These are phyloP conservation scores for Palythoa heliodiscus DNA, from an alignment of 92 coral and sea anemone species.

Conservation along the genomic window DNA sequence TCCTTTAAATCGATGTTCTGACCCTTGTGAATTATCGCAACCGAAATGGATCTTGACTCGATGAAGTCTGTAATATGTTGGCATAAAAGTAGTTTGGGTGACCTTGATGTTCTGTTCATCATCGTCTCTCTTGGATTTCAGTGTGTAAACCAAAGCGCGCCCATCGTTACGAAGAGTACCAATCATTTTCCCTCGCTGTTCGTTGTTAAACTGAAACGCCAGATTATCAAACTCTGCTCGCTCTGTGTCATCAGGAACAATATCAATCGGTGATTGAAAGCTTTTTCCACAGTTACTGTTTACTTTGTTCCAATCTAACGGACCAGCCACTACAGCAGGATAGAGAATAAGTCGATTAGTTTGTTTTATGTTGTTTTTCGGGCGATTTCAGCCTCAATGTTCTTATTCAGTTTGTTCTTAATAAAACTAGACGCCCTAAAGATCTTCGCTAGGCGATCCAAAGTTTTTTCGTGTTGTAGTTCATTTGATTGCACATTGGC, in stretches of 20 bases:
- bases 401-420: too few relatives aligned
- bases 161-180: slow-evolving; percentile 35
- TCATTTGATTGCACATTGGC: too few relatives aligned
- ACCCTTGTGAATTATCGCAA: slow-evolving; percentile 18
- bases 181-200: slow-evolving; percentile 1
- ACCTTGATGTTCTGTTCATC: slow-evolving; percentile 30
- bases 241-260: slow-evolving; percentile 18
- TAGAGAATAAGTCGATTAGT: too few relatives aligned
- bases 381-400: too few relatives aligned
- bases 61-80: slow-evolving; percentile 29
- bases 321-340: slow-evolving; percentile 28
- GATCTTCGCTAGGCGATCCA: too few relatives aligned
- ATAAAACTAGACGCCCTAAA: too few relatives aligned
- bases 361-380: too few relatives aligned
- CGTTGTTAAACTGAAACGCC: slow-evolving; percentile 19
- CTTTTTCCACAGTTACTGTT: slow-evolving; percentile 9
- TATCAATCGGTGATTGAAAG: slow-evolving; percentile 33
- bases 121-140: background rate
- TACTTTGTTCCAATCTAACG: slow-evolving; percentile 30
- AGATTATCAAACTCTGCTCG: background rate
- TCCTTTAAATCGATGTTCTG: slow-evolving; percentile 19
- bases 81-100: slow-evolving; percentile 36
- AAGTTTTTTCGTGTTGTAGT: too few relatives aligned
- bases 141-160: slow-evolving; percentile 16
- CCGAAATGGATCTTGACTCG: slow-evolving; percentile 40